These are phyloP conservation scores for Sebastes iracundus DNA, from an alignment of 2,797 vertebrate species.

Conservation along the genomic window DNA sequence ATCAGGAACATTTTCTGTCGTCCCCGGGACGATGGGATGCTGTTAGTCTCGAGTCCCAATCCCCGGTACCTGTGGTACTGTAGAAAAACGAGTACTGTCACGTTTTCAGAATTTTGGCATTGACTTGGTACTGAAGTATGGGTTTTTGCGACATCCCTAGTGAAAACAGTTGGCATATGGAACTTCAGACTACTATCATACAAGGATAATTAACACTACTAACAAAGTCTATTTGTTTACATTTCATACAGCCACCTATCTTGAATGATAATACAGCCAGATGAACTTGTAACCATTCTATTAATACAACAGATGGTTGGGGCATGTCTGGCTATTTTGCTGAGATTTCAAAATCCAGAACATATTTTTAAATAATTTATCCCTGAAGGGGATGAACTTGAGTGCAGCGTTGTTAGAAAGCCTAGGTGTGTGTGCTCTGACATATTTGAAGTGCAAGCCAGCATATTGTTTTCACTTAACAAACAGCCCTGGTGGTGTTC, in stretches of 20 bases:
- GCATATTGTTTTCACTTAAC: conserved; percentile 55
- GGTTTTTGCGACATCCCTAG: no score
- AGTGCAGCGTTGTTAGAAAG: conserved; percentile 2
- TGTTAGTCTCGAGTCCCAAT: no score
- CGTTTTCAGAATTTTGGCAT: no score
- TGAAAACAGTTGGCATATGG: not conserved
- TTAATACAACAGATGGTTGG: not conserved
- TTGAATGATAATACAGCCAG: not conserved
- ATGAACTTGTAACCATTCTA: not conserved
- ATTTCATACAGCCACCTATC: not conserved
- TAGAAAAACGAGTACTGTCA: no score
- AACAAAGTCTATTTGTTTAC: not conserved
- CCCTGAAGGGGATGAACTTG: not conserved
- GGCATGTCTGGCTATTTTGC: not conserved
- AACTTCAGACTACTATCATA: not conserved
- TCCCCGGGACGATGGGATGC: no score
- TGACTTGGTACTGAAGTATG: no score
- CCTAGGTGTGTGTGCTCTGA: conserved; percentile 25
- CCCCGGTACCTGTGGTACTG: no score
- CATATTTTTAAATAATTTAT: conserved; percentile 6
- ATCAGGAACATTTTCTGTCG: no score
- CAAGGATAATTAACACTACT: not conserved
- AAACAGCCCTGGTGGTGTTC: conserved; percentile 51
- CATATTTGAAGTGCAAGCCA: conserved; percentile 44
- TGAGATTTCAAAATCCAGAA: not conserved